These are phyloP conservation scores for Tiaroga cobitis DNA, from an alignment of 2,797 vertebrate species.

Conservation along the genomic window DNA sequence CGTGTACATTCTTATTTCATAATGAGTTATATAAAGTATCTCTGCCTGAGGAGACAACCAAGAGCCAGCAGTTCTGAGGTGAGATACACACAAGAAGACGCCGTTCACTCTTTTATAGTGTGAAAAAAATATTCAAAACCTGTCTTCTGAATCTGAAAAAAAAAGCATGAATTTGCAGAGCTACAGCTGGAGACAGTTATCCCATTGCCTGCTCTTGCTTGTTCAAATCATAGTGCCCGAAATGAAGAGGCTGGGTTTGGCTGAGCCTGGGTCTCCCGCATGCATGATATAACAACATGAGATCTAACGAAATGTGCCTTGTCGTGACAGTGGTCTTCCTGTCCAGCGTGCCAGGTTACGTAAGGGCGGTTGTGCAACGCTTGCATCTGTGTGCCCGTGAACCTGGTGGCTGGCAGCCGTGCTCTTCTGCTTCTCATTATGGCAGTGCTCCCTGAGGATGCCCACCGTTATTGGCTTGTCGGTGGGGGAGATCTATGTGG, in stretches of 20 bases:
- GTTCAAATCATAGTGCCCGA: conserved; percentile 6
- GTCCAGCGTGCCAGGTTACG: conserved; percentile 41
- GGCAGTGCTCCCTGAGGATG: conserved; percentile 8
- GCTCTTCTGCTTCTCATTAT: conserved; percentile 37
- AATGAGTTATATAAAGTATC: conserved; percentile 52
- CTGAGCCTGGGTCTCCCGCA: conserved; percentile 19
- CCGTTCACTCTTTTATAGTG: conserved; percentile 9
- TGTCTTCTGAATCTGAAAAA: conserved; percentile 6
- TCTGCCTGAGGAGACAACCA: conserved; percentile 23
- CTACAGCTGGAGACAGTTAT: conserved; percentile 24
- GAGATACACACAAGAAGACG: not conserved
- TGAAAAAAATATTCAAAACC: not conserved
- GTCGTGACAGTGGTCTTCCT: conserved; percentile 44
- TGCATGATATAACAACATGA: conserved; percentile 31
- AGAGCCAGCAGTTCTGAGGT: conserved; percentile 26
- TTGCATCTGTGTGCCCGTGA: conserved; percentile 36
- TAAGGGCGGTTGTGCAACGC: conserved; percentile 54
- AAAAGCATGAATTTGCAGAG: not conserved
- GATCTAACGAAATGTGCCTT: conserved; percentile 17
- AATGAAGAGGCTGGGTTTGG: conserved; percentile 28
- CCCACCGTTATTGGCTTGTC: conserved; percentile 1
- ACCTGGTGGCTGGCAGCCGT: conserved; percentile 41
- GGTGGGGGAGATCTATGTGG: conserved; percentile 5
- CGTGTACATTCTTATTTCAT: conserved; percentile 45
- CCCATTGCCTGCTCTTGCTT: not conserved